Evolutionary conservation across 2,888 invertebrate genomes (phyloP).

Genomic region (Ormyrus nitidulus): DNA sequence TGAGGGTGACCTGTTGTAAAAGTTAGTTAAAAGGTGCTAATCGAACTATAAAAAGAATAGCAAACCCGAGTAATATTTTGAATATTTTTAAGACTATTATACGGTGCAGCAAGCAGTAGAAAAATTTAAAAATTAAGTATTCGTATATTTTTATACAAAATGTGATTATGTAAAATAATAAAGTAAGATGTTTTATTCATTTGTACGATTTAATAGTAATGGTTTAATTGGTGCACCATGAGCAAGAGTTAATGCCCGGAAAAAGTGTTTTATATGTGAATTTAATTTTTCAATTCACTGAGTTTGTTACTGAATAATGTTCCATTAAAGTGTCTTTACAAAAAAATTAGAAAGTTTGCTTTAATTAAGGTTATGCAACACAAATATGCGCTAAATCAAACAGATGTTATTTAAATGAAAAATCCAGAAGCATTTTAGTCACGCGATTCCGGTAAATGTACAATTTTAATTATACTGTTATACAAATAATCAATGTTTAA

Average conservation of each 20-base stretch:
- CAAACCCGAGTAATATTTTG: too few relatives aligned
- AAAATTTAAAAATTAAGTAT: too few relatives aligned
- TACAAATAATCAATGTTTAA: too few relatives aligned
- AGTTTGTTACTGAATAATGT: slow-evolving; percentile 32
- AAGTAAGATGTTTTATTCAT: too few relatives aligned
- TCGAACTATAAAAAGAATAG: too few relatives aligned
- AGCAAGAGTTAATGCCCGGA: background rate
- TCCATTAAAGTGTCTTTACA: slow-evolving; percentile 17
- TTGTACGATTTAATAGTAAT: too few relatives aligned
- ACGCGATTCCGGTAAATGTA: slow-evolving; percentile 17
- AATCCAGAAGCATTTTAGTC: slow-evolving; percentile 18
- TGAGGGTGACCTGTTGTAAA: slow-evolving; percentile 34
- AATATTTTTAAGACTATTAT: too few relatives aligned
- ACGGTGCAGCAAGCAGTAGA: too few relatives aligned
- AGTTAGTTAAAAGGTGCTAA: background rate
- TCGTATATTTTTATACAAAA: too few relatives aligned
- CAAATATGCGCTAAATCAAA: background rate
- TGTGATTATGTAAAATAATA: too few relatives aligned
- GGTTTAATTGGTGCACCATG: too few relatives aligned
- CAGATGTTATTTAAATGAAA: slow-evolving; percentile 13
- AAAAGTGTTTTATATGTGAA: slow-evolving; percentile 24
- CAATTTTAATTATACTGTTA: too few relatives aligned
- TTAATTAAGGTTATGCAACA: slow-evolving; percentile 18
- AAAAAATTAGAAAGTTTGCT: slow-evolving; percentile 41
- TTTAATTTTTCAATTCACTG: slow-evolving; percentile 20